Base-by-base conservation (phyloP, 2,113 vertebrate species). In the Pseudois nayaur region DNA sequence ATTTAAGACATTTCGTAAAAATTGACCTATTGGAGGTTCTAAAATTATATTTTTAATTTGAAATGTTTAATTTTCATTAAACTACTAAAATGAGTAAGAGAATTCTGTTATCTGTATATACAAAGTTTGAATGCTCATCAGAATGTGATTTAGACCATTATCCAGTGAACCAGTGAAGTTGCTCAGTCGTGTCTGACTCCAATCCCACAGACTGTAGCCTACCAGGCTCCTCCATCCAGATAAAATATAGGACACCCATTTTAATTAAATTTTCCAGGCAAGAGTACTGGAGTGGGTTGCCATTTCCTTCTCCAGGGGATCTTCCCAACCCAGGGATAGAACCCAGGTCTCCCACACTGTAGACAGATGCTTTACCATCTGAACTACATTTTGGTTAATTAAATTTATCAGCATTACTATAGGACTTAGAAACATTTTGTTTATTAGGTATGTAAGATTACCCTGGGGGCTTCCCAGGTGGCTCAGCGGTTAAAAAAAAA, bases 51-150 rank as follows among this genome's bases (percentile, higher is more conserved):
- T 23, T 60, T 67, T 95, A 85, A 48, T 81, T 92, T 67, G 33
- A 94, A 94, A 74, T 94, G 54, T 83, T 89, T 81, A 74, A 92
- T 83, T 93, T 57, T 86, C 43, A 76, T 54, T 95, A 94, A 78
- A 89, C 23, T 92, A 52, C 23, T n/a, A 7, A 97, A 94, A 91
- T 12, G 3, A 9, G 8, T 62, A 64, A 91, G 27, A 83, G 36
- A 59, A 79, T 94, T 93, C 86, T 81, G n/a, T 59, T 94, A 71
- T 23, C 2, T 74, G 33, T 57, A 40, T 78, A 59, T 81, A 79
- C 19, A 71, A 85, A 8, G 12, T 83, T 96, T 92, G 14, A 76
- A 89, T 31, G 67, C 45, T 89, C 64, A n/a, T 48, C 40, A 95
- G 54, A 89, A 91, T 94, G 33, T 92, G 50, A 87, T 59, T 94